Evolutionary conservation across 2,888 invertebrate species (phyloP), one percentile per base, ranked within the genome.

Genomic region (Tipula helvola): DNA sequence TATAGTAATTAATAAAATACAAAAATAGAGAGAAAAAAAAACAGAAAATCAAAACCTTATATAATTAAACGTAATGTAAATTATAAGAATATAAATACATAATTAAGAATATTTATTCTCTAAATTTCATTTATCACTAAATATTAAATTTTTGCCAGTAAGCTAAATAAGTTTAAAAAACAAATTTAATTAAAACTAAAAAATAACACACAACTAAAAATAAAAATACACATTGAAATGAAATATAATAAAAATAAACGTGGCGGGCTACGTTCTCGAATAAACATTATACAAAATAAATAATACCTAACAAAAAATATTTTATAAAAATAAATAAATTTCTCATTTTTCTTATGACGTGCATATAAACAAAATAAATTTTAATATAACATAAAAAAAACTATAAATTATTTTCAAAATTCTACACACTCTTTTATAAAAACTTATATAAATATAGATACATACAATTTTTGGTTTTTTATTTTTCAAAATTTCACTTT

Each of bases 181-280:
- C 71, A 28, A 71, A 71, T 2, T 71, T 71, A 10, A 39, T 39
- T 16, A n/a, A n/a, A 52, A 52, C 52, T 57, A 12, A 85, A 85
- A 85, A n/a, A 8, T 36, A 85, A 41, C 28, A 28, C 28, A 28
- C 39, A 85, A 36, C 1, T 13, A 41, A 85, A 39, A n/a, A 16
- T 85, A 85, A 12, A 16, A 2, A 42, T 42, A 85, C 41, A 85
- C 41, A 36, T 36, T 39, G 39, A 83, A 83, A 36, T 85, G n/a
- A 42, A 84, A 16, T 39, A 16, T 41, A 41, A 41, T 85, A 39
- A 28, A 28, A 42, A 28, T 47, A 86, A 44, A 86, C 86, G 86
- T 44, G 85, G 86, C 86, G 86, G 86, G 86, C 86, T 86, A 44
- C 86, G 86, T 86, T 42, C 36, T 44, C 47, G 36, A 44, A 44